Conservation (phyloP, 2,888 invertebrate species). For the Gandaritis pyraliata region DNA sequence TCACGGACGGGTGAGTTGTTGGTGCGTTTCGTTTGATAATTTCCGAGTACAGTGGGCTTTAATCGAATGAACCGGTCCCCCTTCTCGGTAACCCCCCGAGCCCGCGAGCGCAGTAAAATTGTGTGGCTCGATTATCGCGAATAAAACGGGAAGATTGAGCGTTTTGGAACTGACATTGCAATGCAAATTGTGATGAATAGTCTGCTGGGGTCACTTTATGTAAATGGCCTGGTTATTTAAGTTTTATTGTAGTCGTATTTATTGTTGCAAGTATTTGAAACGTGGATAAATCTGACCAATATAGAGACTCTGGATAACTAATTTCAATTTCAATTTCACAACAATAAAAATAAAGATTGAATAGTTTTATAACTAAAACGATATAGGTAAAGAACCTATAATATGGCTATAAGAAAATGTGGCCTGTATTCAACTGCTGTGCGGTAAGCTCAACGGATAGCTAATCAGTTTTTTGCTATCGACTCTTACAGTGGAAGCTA, state of each 20-base stretch:
- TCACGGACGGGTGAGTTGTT: constrained; percentile 77
- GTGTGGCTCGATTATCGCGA: constrained; percentile 67
- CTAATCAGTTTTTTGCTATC: no score
- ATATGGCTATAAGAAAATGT: no score
- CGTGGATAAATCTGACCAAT: no score
- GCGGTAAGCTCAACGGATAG: no score
- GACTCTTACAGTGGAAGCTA: no score
- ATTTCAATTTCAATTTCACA: no score
- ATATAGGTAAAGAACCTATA: no score
- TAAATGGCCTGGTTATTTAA: constrained; percentile 12
- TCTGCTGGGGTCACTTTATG: constrained; percentile 17
- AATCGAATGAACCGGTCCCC: constrained; percentile 73
- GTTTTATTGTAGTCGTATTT: constrained; percentile 5
- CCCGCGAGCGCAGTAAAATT: constrained; percentile 64
- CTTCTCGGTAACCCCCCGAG: constrained; percentile 29
- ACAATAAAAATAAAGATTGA: no score
- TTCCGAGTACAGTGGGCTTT: constrained; percentile 79
- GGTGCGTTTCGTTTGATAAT: constrained; percentile 83
- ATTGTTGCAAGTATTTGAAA: neutral
- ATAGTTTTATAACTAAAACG: no score
- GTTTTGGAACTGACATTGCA: constrained; percentile 49
- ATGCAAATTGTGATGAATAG: constrained; percentile 40
- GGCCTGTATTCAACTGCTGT: no score
- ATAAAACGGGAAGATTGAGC: constrained; percentile 49
- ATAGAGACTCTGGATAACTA: no score